These are phyloP conservation scores for Gallinago stenura DNA, from an alignment of 2,797 vertebrate species.

Conservation along the genomic window DNA sequence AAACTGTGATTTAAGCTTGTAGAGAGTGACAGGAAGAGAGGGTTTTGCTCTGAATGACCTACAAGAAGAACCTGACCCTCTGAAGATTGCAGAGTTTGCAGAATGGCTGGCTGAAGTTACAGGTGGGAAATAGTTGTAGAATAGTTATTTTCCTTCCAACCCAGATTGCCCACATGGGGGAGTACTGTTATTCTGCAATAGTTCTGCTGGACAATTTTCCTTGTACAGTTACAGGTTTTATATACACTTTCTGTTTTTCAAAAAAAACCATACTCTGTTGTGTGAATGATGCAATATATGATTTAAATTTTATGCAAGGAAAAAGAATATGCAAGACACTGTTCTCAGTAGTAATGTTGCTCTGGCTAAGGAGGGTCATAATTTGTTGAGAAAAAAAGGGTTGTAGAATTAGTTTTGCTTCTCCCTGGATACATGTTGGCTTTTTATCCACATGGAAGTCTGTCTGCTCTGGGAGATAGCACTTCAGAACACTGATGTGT, in stretches of 20 bases:
- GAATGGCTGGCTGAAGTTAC: not conserved
- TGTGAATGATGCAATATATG: not conserved
- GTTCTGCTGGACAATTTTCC: not conserved
- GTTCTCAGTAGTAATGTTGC: not conserved
- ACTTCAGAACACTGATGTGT: not conserved
- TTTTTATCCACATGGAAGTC: not conserved
- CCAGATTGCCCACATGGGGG: not conserved
- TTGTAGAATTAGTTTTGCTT: not conserved
- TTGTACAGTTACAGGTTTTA: not conserved
- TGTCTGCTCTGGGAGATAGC: not conserved
- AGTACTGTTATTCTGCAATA: not conserved
- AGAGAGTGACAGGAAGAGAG: not conserved
- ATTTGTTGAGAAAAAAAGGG: not conserved
- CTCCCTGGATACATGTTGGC: not conserved
- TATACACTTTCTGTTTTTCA: not conserved
- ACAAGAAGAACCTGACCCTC: not conserved
- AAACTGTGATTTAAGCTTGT: not conserved
- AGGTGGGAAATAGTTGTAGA: not conserved
- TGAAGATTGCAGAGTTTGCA: not conserved
- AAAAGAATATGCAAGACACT: not conserved
- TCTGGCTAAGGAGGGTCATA: not conserved
- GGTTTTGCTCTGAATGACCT: not conserved
- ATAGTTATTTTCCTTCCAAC: not conserved
- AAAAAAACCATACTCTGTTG: not conserved
- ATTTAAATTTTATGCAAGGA: not conserved